Conservation (phyloP, 2,797 vertebrate genomes). For the Rhabdomys pumilio region DNA sequence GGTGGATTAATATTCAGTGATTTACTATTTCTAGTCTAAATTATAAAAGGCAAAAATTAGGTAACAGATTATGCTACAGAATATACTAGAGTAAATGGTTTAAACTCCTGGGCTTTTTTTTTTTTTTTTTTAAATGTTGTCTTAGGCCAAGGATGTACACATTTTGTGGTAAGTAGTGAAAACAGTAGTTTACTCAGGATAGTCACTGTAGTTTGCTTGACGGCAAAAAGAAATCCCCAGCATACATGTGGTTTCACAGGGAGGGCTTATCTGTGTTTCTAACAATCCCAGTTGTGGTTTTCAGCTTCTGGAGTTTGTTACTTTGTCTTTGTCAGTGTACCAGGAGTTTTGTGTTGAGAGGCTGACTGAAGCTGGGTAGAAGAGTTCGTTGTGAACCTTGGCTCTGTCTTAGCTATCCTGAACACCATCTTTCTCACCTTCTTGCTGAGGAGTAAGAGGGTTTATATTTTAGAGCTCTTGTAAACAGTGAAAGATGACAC, state of each 20-base stretch:
- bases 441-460: neutral
- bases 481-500: slow-evolving; percentile 8
- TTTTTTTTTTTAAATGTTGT: neutral
- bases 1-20: neutral
- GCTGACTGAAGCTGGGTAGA: neutral
- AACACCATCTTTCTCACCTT: neutral
- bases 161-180: neutral
- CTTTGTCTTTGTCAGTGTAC: neutral
- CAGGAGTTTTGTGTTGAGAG: neutral
- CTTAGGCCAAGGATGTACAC: neutral
- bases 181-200: neutral
- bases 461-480: slow-evolving; percentile 15
- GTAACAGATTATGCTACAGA: neutral
- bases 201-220: neutral
- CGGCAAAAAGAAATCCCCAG: neutral
- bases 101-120: neutral
- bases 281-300: no score
- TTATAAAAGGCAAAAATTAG: neutral
- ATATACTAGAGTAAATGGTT: slow-evolving; percentile 12
- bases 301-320: neutral
- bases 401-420: neutral
- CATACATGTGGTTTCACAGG: neutral
- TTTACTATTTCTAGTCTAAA: neutral
- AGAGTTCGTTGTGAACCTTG: neutral
- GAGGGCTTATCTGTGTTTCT: neutral